A percentile compares a stretch with the other conserved stretches of the same genome.
Evolutionary conservation across 2,797 vertebrate genomes (phyloP).

Genomic region (Oryzias dopingdopingensis): DNA sequence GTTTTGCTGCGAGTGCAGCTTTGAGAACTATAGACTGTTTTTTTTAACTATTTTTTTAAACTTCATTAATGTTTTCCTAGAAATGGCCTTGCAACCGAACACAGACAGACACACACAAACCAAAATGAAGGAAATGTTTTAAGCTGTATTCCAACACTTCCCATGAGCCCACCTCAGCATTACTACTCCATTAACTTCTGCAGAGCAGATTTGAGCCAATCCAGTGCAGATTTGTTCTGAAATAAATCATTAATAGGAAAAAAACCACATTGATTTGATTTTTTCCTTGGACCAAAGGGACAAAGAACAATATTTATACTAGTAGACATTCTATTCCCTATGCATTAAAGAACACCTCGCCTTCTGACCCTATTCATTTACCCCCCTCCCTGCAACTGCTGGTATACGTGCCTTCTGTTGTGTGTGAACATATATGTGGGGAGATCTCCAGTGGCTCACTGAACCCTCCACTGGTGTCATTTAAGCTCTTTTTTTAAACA

Average conservation of each 20-base stretch:
- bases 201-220: conserved; percentile 64
- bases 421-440: conserved; percentile 7
- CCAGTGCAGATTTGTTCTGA: conserved; percentile 70
- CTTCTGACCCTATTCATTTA: conserved; percentile 62
- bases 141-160: conserved; percentile 69
- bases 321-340: conserved; percentile 42
- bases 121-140: conserved; percentile 46
- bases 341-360: conserved; percentile 41
- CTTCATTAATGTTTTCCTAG: conserved; percentile 30
- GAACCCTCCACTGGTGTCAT: conserved; percentile 68
- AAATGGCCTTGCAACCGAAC: conserved; percentile 40
- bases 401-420: conserved; percentile 25
- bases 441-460: conserved; percentile 69
- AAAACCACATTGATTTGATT: conserved; percentile 63
- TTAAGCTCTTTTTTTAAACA: conserved; percentile 81
- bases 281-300: conserved; percentile 48
- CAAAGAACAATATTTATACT: conserved; percentile 60
- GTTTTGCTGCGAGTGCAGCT: no score
- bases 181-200: conserved; percentile 76
- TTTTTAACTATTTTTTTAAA: no score
- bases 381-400: background rate
- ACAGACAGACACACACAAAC: conserved; percentile 22
- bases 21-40: no score
- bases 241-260: conserved; percentile 74
- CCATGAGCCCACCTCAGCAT: conserved; percentile 66